Percentiles rank a stretch among this genome's conserved stretches.
phyloP scores from a whole-genome alignment of 2,888 invertebrate genomes.

The Microctonus brassicae region DNA sequence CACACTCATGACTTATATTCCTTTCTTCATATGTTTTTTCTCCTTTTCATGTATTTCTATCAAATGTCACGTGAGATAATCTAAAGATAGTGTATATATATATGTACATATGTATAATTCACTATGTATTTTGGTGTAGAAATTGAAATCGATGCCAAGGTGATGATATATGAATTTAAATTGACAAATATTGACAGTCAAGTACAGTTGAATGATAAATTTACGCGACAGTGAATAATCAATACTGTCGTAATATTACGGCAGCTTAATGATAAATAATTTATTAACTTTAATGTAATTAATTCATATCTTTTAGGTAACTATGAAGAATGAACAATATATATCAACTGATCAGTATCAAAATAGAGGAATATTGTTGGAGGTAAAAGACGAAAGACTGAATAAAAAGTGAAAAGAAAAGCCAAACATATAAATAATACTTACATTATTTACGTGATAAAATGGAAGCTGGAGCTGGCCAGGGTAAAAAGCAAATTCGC shows the following conservation, averaged over 20 bases:
- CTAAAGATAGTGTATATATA: slow-evolving; percentile 45
- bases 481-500: slow-evolving; percentile 76
- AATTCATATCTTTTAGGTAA: not conserved
- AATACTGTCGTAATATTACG: no score
- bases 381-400: slow-evolving; percentile 11
- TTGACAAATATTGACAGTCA: not conserved
- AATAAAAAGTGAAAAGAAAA: not conserved
- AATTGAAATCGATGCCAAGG: not conserved
- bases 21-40: slow-evolving; percentile 26
- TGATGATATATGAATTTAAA: not conserved
- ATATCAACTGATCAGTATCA: not conserved
- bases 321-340: not conserved
- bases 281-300: not conserved
- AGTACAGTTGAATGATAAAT: not conserved
- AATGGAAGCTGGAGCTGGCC: slow-evolving; percentile 60
- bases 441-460: slow-evolving; percentile 42
- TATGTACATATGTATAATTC: slow-evolving; percentile 6
- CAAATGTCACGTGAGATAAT: slow-evolving; percentile 25
- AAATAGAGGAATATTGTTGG: not conserved
- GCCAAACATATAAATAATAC: not conserved
- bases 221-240: not conserved
- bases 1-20: slow-evolving; percentile 42
- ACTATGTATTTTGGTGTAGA: not conserved
- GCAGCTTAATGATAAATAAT: no score
- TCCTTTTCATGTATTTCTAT: slow-evolving; percentile 34